A percentile compares a stretch with the other conserved stretches of the same genome.
These are phyloP conservation scores for Eubasilissa splendida DNA, from an alignment of 2,888 invertebrate species.

Conservation along the genomic window DNA sequence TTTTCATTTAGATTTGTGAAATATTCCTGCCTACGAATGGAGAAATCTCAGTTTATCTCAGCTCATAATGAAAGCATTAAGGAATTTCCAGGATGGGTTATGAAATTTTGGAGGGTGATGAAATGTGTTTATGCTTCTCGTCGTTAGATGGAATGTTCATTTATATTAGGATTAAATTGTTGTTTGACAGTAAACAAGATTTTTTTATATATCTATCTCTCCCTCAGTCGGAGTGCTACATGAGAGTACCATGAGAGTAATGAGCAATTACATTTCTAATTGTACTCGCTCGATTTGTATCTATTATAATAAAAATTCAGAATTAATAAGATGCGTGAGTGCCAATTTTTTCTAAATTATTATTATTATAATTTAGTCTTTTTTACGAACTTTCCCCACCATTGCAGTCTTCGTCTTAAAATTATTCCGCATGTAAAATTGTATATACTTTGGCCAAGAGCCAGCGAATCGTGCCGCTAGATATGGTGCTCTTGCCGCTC, in stretches of 20 bases:
- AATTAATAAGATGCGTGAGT: too few relatives aligned
- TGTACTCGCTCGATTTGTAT: too few relatives aligned
- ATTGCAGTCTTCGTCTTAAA: neutral
- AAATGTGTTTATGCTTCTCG: neutral
- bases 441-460: neutral
- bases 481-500: slow-evolving; percentile 9
- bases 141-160: neutral
- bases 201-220: too few relatives aligned
- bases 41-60: slow-evolving; percentile 5
- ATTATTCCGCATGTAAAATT: slow-evolving; percentile 14
- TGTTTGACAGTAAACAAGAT: too few relatives aligned
- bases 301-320: too few relatives aligned
- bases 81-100: too few relatives aligned
- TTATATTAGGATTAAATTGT: too few relatives aligned
- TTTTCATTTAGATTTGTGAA: slow-evolving; percentile 20
- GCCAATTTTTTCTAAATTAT: too few relatives aligned
- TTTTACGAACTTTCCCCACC: neutral
- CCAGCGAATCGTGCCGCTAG: slow-evolving; percentile 14
- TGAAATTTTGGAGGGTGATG: neutral
- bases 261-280: too few relatives aligned
- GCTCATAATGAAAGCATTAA: slow-evolving; percentile 2
- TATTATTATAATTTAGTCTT: neutral
- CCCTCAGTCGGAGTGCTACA: too few relatives aligned
- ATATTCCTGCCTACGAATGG: neutral
- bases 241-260: too few relatives aligned